These are phyloP conservation scores for Aphodius sticticus DNA, from an alignment of 2,888 invertebrate species.

Conservation along the genomic window DNA sequence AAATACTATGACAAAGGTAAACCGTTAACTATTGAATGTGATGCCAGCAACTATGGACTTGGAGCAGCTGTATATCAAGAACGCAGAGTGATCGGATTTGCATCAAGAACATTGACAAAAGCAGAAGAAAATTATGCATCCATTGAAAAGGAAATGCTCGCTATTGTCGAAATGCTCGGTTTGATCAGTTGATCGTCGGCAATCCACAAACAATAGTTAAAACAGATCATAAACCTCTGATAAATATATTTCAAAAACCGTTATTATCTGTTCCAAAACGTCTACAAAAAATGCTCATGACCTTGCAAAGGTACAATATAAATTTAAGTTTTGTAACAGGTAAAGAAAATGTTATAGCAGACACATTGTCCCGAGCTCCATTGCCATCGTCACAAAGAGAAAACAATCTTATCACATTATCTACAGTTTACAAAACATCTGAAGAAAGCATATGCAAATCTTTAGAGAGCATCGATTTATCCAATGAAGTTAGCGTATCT, in stretches of 20 bases:
- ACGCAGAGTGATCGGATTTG: slow-evolving; percentile 42
- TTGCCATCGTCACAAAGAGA: not conserved
- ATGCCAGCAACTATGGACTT: slow-evolving; percentile 33
- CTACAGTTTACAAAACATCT: not conserved
- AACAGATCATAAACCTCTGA: slow-evolving; percentile 41
- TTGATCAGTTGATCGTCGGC: slow-evolving; percentile 41
- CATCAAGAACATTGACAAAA: slow-evolving; percentile 37
- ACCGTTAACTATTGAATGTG: slow-evolving; percentile 27
- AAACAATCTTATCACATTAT: not conserved
- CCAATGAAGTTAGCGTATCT: not conserved
- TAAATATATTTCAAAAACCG: slow-evolving; percentile 12
- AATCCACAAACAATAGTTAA: slow-evolving; percentile 37
- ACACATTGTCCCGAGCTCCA: slow-evolving; percentile 27
- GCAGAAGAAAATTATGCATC: slow-evolving; percentile 31
- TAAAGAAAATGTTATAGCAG: slow-evolving; percentile 19
- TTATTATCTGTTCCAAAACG: slow-evolving; percentile 25
- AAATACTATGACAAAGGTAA: slow-evolving; percentile 29
- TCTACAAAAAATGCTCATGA: slow-evolving; percentile 35
- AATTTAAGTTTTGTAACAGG: slow-evolving; percentile 20
- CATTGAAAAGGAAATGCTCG: slow-evolving; percentile 38
- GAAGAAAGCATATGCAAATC: not conserved
- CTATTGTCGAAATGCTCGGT: slow-evolving; percentile 40
- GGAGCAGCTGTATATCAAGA: slow-evolving; percentile 43
- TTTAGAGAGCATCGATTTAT: not conserved
- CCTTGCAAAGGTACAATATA: slow-evolving; percentile 29